Percentiles rank a stretch among this genome's conserved stretches.
Evolutionary conservation across 2,888 invertebrate species (phyloP).

Genomic region (Strigamia crassipes): DNA sequence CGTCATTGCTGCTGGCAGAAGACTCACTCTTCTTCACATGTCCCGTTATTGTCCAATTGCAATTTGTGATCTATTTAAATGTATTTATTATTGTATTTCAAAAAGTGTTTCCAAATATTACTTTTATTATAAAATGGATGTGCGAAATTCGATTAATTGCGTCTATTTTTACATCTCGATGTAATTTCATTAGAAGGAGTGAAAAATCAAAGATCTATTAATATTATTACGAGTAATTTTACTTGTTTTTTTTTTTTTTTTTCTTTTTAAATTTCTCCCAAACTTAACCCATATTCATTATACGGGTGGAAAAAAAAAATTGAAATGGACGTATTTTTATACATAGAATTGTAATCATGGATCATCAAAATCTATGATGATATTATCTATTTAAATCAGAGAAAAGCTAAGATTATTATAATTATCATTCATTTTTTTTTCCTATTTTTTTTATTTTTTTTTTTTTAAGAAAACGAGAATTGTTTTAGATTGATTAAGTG

Average conservation of each 20-base stretch:
- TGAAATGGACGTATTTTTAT: background rate
- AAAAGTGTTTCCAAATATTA: slow-evolving; percentile 49
- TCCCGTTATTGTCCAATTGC: slow-evolving; percentile 15
- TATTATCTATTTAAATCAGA: slow-evolving; percentile 27
- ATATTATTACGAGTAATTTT: background rate
- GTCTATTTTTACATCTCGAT: slow-evolving; percentile 8
- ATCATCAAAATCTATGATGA: background rate
- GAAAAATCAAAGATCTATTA: slow-evolving; percentile 29
- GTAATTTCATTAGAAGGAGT: slow-evolving; percentile 37
- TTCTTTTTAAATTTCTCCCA: background rate
- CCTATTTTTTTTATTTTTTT: background rate
- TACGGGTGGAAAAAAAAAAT: slow-evolving; percentile 2
- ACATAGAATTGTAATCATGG: slow-evolving; percentile 18
- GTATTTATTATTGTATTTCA: slow-evolving; percentile 49
- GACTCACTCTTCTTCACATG: slow-evolving; percentile 30
- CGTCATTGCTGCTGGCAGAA: slow-evolving; percentile 30
- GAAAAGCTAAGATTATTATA: background rate
- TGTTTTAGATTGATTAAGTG: background rate
- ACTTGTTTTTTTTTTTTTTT: background rate
- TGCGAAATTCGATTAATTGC: slow-evolving; percentile 44
- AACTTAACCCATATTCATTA: background rate
- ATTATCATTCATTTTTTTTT: background rate
- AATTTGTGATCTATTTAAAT: slow-evolving; percentile 44
- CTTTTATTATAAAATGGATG: slow-evolving; percentile 49
- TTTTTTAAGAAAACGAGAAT: background rate